A percentile compares a stretch with the other conserved stretches of the same genome.
These are phyloP conservation scores for Sminthurides aquaticus DNA, from an alignment of 2,888 invertebrate genomes.

Conservation along the genomic window DNA sequence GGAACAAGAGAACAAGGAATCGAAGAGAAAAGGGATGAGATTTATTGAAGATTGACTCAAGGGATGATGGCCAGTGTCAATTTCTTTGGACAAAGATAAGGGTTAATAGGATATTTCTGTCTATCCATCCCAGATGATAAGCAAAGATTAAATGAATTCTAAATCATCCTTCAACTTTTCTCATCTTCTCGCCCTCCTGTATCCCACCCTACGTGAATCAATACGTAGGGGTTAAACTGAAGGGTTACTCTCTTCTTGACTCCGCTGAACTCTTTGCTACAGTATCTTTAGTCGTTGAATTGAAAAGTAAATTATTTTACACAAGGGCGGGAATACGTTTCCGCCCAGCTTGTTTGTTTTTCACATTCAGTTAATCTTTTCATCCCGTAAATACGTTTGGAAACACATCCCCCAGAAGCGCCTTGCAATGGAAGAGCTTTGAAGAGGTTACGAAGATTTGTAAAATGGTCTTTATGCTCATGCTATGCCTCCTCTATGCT, in stretches of 20 bases:
- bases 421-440: too few species aligned
- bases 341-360: background rate
- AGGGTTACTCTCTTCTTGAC: background rate
- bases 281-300: too few species aligned
- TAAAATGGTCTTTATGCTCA: too few species aligned
- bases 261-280: too few species aligned
- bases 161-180: slow-evolving; percentile 1
- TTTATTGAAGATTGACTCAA: background rate
- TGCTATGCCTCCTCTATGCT: too few species aligned
- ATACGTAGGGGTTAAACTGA: background rate
- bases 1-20: background rate
- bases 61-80: slow-evolving; percentile 6
- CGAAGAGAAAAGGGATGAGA: background rate
- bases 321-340: background rate
- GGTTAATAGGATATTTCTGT: slow-evolving; percentile 9
- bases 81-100: slow-evolving; percentile 1
- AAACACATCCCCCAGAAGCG: too few species aligned
- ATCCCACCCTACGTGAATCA: background rate
- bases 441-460: too few species aligned
- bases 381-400: background rate
- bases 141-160: slow-evolving; percentile 6
- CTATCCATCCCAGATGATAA: background rate
- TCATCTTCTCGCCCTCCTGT: slow-evolving; percentile 4
- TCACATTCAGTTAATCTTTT: background rate
- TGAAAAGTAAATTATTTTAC: background rate